Percentiles rank a stretch among this genome's conserved stretches.
These are phyloP conservation scores for Tetranychus urticae DNA, from an alignment of 1,140 invertebrate species.

Conservation along the genomic window DNA sequence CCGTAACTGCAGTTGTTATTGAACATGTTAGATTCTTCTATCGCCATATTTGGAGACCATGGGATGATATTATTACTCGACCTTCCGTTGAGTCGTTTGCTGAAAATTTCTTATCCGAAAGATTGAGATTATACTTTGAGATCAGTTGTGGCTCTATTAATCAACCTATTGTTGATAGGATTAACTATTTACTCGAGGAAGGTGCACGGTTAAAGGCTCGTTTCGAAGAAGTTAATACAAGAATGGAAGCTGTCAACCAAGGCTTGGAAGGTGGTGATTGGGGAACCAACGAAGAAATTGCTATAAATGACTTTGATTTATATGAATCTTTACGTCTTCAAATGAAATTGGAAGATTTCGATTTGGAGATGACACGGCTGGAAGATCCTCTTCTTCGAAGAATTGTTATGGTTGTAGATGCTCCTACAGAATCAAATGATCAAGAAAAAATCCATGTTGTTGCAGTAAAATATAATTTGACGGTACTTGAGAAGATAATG, in stretches of 20 bases:
- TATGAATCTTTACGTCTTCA: slow-evolving; percentile 6
- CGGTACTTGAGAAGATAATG: not conserved
- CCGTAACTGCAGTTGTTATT: slow-evolving; percentile 12
- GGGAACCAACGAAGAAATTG: not conserved
- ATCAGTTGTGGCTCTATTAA: slow-evolving; percentile 10
- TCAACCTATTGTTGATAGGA: slow-evolving; percentile 7
- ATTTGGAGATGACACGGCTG: slow-evolving; percentile 12
- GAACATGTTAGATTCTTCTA: slow-evolving; percentile 12
- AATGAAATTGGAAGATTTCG: slow-evolving; percentile 10
- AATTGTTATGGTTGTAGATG: not conserved
- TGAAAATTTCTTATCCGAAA: slow-evolving; percentile 6
- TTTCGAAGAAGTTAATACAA: slow-evolving; percentile 1
- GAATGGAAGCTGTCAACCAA: not conserved
- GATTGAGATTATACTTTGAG: slow-evolving; percentile 12
- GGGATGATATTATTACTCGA: slow-evolving; percentile 9
- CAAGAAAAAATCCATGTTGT: too few species aligned
- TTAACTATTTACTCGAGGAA: slow-evolving; percentile 10
- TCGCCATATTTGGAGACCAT: slow-evolving; percentile 11
- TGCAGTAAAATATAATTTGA: not conserved
- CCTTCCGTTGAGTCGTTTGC: slow-evolving; percentile 5
- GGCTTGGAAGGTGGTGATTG: not conserved
- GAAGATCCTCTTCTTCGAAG: slow-evolving; percentile 12
- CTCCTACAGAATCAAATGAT: not conserved
- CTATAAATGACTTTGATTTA: slow-evolving; percentile 9
- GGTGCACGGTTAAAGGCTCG: slow-evolving; percentile 4